Base-by-base conservation (phyloP, 2,797 vertebrate species). In the Cottoperca gobio region DNA sequence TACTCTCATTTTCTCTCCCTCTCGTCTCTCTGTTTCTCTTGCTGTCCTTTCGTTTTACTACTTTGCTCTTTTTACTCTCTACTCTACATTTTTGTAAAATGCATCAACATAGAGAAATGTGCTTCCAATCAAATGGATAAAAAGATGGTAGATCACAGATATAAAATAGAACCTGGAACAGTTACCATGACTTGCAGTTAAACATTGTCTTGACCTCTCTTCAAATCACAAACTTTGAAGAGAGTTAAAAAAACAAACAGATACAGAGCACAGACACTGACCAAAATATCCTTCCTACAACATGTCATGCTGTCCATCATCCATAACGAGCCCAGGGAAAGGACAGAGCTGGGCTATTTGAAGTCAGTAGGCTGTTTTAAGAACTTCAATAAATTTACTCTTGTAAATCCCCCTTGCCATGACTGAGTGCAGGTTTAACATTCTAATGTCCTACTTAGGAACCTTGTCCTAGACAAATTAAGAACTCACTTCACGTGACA, bases 381-480 rank as follows among this genome's bases (percentile, higher is more conserved):
- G 74, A 82, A 73, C 63, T 66, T 76, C 52, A 66, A 88, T 78
- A 82, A 81, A 85, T 86, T 28, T 81, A 78, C 68, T 58, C 43
- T 9, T 52, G 54, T 75, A 85, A 85, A 90, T 85, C 73, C 66
- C 62, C 68, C 9, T 65, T 62, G 60, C 69, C 42, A 83, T 64
- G 55, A 43, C 16, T 16, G 16, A 72, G 46, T 42, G 26, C 39
- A 67, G 26, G 59, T 81, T 82, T 79, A 75, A 75, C 72, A 70
- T 81, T 73, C 13, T 54, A 73, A 78, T 72, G 49, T 73, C 28
- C 75, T 81, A 70, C 39, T 68, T 66, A 75, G 54, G 66, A 65
- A 73, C 65, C 40, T 53, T 69, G 62, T 64, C 57, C 28, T 64
- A 19, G 75, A 85, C 68, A 85, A 86, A 79, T 81, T 79, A 69